These are phyloP conservation scores for Pammene aurita DNA, from an alignment of 2,888 invertebrate species.

Conservation along the genomic window DNA sequence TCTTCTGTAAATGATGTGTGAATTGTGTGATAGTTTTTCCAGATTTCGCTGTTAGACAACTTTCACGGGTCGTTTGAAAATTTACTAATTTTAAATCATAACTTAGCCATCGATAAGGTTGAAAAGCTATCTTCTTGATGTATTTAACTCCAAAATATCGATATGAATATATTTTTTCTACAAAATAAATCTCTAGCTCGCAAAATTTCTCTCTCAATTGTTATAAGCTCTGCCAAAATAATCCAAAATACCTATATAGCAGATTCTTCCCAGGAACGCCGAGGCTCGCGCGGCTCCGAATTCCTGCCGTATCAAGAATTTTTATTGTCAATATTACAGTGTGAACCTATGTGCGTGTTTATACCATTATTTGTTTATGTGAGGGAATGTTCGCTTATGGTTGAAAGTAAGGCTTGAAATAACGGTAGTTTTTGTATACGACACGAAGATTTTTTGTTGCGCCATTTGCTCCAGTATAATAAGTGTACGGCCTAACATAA, in stretches of 20 bases:
- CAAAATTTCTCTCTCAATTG: neutral
- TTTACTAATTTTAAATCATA: too few species aligned
- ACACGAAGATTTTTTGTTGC: too few species aligned
- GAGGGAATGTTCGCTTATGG: neutral
- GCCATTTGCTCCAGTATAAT: neutral
- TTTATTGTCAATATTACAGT: slow-evolving; percentile 42
- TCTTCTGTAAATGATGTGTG: too few species aligned
- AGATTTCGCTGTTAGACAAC: too few species aligned
- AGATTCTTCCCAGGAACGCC: slow-evolving; percentile 29
- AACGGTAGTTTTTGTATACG: too few species aligned
- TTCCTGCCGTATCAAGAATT: slow-evolving; percentile 37
- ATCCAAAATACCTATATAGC: slow-evolving; percentile 26
- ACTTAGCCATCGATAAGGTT: too few species aligned
- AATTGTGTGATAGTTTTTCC: too few species aligned
- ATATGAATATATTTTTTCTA: too few species aligned
- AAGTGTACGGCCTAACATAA: neutral
- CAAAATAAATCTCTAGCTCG: too few species aligned
- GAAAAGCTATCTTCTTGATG: too few species aligned
- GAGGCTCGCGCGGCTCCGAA: slow-evolving; percentile 21
- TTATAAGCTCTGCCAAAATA: slow-evolving; percentile 16
- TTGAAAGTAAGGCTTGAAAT: neutral
- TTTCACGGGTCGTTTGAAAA: too few species aligned
- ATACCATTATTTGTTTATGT: slow-evolving; percentile 13
- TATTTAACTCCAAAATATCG: neutral
- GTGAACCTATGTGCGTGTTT: slow-evolving; percentile 30